Conservation (phyloP, 2,888 invertebrate genomes). For the Tetranychus piercei region DNA sequence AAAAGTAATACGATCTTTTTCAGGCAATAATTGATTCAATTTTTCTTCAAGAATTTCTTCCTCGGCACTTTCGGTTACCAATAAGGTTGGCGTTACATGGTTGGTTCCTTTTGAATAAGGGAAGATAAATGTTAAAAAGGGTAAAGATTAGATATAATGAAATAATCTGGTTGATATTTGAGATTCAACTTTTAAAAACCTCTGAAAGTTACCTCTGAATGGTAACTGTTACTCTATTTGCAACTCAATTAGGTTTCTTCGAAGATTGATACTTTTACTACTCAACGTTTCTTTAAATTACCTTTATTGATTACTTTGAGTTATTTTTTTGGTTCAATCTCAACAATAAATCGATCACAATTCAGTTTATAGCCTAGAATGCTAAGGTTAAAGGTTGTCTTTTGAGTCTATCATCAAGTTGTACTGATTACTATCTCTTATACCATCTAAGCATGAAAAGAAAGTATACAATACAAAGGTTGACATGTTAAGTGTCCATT, state of each 20-base stretch:
- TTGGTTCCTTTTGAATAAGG: neutral
- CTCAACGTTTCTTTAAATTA: no score
- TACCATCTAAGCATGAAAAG: neutral
- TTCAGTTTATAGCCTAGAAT: neutral
- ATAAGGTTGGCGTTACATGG: conserved; percentile 15
- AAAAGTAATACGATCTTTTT: conserved; percentile 42
- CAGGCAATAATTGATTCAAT: conserved; percentile 18
- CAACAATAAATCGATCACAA: neutral
- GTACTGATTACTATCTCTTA: neutral
- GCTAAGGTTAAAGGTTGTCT: neutral
- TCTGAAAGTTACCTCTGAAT: no score
- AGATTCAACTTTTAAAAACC: no score
- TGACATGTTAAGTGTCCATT: conserved; percentile 1
- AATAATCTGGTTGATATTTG: neutral
- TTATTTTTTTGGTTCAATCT: neutral
- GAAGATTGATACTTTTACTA: no score
- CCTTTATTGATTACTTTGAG: neutral
- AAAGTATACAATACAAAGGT: neutral
- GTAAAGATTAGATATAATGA: neutral
- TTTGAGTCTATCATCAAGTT: neutral
- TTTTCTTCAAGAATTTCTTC: conserved; percentile 18
- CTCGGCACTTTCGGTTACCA: conserved; percentile 19
- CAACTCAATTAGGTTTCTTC: no score
- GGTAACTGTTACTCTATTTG: no score
- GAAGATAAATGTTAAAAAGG: neutral